phyloP scores from a whole-genome alignment of 2,113 vertebrate species.

The Rhea pennata region DNA sequence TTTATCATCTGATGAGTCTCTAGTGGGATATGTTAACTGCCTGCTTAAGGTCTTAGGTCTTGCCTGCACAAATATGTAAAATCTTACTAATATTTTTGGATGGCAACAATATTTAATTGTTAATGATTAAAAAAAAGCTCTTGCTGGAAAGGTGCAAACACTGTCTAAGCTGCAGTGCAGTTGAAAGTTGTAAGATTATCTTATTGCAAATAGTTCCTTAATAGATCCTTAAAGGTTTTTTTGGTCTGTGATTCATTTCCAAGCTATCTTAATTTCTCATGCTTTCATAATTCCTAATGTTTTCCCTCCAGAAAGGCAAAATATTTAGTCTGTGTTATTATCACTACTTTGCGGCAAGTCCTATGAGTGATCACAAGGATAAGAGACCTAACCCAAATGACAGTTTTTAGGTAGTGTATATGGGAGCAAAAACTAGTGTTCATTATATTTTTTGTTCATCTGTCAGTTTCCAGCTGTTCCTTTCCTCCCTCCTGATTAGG shows the following conservation, averaged over 20 bases:
- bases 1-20: neutral
- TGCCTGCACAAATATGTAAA: neutral
- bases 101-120: neutral
- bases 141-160: neutral
- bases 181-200: neutral
- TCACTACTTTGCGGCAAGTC: neutral
- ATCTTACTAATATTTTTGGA: neutral
- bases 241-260: neutral
- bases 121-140: neutral
- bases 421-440: neutral
- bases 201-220: neutral
- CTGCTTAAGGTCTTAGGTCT: neutral
- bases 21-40: neutral
- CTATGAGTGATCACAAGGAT: neutral
- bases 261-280: neutral
- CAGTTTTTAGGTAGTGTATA: neutral
- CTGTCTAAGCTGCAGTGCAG: neutral
- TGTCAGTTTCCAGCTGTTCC: neutral
- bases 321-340: neutral
- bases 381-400: neutral
- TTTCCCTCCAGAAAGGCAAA: neutral
- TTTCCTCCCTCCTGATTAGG: neutral
- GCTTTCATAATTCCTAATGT: neutral
- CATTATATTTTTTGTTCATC: neutral
- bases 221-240: neutral